Conservation (phyloP, 2,113 vertebrate genomes). For the Pelmatolapia mariae region DNA sequence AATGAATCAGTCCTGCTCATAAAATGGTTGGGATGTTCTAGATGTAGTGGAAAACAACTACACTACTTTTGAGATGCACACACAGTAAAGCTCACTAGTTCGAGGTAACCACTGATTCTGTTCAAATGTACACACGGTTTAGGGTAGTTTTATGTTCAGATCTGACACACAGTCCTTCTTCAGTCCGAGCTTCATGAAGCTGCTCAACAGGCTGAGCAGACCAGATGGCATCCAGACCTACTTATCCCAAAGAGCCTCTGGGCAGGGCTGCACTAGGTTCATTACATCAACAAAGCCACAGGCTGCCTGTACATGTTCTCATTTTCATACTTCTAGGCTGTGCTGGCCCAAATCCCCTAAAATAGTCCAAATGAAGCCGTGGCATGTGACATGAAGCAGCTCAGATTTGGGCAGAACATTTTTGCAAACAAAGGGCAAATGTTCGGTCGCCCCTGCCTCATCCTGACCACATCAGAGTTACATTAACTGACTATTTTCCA, state of each 20-base stretch:
- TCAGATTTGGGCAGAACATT: not conserved
- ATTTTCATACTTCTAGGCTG: not conserved
- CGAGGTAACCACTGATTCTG: not conserved
- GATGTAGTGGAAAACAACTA: not conserved
- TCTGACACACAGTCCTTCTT: not conserved
- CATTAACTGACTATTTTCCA: fast-evolving
- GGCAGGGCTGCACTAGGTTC: not conserved
- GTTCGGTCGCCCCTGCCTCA: not conserved
- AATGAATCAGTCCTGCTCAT: not conserved
- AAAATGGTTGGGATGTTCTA: not conserved
- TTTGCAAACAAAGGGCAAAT: not conserved
- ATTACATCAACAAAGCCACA: not conserved
- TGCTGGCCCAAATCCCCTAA: not conserved
- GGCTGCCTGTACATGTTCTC: not conserved
- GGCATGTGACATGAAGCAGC: not conserved
- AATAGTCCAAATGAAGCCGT: not conserved
- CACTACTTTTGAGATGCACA: not conserved
- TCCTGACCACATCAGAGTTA: not conserved
- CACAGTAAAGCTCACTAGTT: not conserved
- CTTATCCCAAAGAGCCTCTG: not conserved
- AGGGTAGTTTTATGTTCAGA: not conserved
- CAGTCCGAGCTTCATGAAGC: not conserved
- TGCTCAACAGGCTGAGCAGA: not conserved
- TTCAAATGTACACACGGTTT: not conserved
- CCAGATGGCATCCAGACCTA: not conserved